A percentile compares a stretch with the other conserved stretches of the same genome.
These are phyloP conservation scores for Enteromius afrohamiltoni DNA, from an alignment of 2,797 vertebrate genomes.

Conservation along the genomic window DNA sequence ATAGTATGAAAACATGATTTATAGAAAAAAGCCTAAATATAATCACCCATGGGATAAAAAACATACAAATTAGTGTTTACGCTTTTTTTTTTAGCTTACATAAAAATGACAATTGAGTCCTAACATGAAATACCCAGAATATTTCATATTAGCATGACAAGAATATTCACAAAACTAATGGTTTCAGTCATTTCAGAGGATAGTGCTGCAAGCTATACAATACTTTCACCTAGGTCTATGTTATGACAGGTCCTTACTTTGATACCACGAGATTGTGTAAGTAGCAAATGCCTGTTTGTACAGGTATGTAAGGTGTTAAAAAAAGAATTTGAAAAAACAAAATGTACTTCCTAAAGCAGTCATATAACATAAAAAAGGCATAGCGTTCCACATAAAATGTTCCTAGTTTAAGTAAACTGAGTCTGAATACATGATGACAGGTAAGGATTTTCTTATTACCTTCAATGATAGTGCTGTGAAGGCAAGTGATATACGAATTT, in stretches of 20 bases:
- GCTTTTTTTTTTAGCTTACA: background rate
- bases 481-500: background rate
- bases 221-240: constrained; percentile 29
- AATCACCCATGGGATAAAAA: background rate
- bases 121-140: background rate
- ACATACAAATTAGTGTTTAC: background rate
- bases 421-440: background rate
- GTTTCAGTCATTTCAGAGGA: constrained; percentile 26
- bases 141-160: constrained; percentile 1
- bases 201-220: constrained; percentile 18
- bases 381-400: background rate
- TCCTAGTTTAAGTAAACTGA: background rate
- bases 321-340: constrained; percentile 12
- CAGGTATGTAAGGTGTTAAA: constrained; percentile 34
- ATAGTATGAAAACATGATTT: no score
- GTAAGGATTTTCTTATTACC: background rate
- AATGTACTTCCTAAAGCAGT: constrained; percentile 34
- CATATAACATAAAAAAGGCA: constrained; percentile 43
- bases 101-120: background rate
- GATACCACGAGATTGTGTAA: constrained; percentile 47
- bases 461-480: constrained; percentile 1
- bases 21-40: background rate
- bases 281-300: constrained; percentile 47
- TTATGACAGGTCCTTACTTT: constrained; percentile 43
- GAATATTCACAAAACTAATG: constrained; percentile 3